A percentile compares a stretch with the other conserved stretches of the same genome.
phyloP scores from a whole-genome alignment of 2,113 vertebrate species.

The Thalassoma bifasciatum region DNA sequence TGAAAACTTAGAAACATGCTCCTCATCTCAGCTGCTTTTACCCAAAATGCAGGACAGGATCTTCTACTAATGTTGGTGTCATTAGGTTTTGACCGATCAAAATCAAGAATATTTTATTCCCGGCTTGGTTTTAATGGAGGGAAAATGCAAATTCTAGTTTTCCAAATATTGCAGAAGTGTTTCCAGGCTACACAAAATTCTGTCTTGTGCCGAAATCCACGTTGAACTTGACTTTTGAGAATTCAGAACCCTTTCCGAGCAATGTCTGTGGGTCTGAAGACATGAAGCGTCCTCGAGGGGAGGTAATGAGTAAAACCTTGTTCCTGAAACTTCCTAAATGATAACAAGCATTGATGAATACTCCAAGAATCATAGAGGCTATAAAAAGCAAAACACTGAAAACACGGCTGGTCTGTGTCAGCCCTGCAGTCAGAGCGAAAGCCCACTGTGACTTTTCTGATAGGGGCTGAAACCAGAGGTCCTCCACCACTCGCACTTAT shows the following conservation, averaged over 20 bases:
- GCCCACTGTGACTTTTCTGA: conserved; percentile 32
- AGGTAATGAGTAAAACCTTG: not conserved
- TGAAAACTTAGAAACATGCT: no score
- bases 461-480: conserved; percentile 36
- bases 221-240: not conserved
- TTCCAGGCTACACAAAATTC: no score
- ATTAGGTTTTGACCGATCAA: no score
- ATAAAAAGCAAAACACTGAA: not conserved
- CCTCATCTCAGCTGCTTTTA: no score
- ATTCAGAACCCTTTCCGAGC: not conserved
- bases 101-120: no score
- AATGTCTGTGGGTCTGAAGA: not conserved
- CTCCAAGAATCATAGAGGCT: not conserved
- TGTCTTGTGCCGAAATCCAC: not conserved
- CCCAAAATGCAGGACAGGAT: no score
- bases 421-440: conserved; percentile 58
- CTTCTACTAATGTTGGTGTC: no score
- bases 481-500: not conserved
- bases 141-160: not conserved
- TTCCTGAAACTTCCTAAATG: conserved; percentile 28
- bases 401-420: conserved; percentile 5
- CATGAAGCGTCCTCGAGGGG: not conserved
- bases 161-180: no score
- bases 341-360: not conserved
- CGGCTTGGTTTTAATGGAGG: not conserved